Evolutionary conservation across 2,888 invertebrate species (phyloP), one percentile per base, ranked within the genome.

Genomic region (Hybos culiciformis): DNA sequence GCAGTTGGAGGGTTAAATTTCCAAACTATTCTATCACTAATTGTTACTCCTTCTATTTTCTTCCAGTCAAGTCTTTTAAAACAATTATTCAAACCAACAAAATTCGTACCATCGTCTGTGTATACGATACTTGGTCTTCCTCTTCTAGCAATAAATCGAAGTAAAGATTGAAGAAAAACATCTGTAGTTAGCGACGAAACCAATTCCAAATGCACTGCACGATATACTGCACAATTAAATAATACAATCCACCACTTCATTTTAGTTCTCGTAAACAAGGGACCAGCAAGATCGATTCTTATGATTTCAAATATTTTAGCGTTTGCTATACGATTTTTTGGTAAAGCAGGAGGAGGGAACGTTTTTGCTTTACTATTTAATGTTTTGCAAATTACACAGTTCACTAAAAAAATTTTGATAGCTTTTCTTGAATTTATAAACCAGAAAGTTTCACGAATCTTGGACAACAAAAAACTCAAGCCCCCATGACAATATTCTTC

Each of bases 1-100:
- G 64, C 59, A 1, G 54, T 48, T 5, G 62, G 62, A 5, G 61
- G 58, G 39, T 59, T 67, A 46, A 66, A 67, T 11, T 48, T 46
- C 59, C 59, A 57, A 19, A 38, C 24, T 24, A 59, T 56, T 19
- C 24, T 23, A 23, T 23, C 9, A 6, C 6, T 40, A 32, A 32
- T n/a, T 45, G 20, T 18, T 42, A n/a, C 9, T 29, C 31, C 18
- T 40, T 29, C 40, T 32, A 40, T 23, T 40, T 20, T 29, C 11
- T 40, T 23, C 23, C 7, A 23, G 6, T 23, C 9, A 9, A 23
- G 6, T n/a, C 4, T 14, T 12, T 40, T 40, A 12, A 40, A 40
- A 4, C n/a, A 12, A 15, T 41, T 41, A 33, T n/a, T 21, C 34
- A 34, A 33, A 19, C 41, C 33, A 3, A 20, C 23, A 21, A 41